phyloP scores from a whole-genome alignment of 2,113 vertebrate species.

The Lates calcarifer region DNA sequence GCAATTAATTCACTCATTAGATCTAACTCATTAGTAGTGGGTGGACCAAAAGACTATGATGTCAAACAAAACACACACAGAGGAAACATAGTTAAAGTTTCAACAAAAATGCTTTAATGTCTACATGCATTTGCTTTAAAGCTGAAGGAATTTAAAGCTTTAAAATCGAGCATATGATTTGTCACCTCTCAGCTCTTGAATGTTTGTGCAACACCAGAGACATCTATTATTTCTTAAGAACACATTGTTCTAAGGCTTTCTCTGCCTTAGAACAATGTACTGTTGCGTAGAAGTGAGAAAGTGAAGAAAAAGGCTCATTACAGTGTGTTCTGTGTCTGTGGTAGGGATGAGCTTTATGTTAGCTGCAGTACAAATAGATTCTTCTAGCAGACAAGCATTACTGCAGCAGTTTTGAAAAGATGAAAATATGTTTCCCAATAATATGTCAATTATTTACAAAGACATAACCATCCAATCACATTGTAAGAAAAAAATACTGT shows the following conservation, averaged over 20 bases:
- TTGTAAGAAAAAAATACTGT: not conserved
- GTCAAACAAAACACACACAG: conserved; percentile 38
- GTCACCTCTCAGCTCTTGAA: conserved; percentile 13
- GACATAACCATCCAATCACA: not conserved
- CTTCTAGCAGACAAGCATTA: conserved; percentile 8
- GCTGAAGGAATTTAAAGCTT: conserved; percentile 3
- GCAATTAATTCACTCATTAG: conserved; percentile 65
- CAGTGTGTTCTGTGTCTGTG: conserved; percentile 5
- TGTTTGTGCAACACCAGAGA: conserved; percentile 17
- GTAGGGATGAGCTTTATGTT: conserved; percentile 17
- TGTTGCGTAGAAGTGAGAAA: not conserved
- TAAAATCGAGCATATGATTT: conserved; percentile 8
- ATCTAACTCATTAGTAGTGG: conserved; percentile 51
- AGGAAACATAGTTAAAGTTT: conserved; percentile 13
- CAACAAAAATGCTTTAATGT: not conserved
- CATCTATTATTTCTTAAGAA: conserved; percentile 15
- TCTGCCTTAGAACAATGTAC: not conserved
- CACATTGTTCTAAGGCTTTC: conserved; percentile 5
- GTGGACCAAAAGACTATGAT: conserved; percentile 22
- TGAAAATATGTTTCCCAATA: conserved; percentile 6
- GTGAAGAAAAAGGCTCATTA: conserved; percentile 25
- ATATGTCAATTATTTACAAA: conserved; percentile 8
- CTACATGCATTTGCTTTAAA: conserved; percentile 7
- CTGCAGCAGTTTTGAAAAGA: conserved; percentile 19
- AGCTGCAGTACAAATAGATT: conserved; percentile 6